Percentiles rank a stretch among this genome's conserved stretches.
These are phyloP conservation scores for Sceloporus undulatus DNA, from an alignment of 2,113 vertebrate species.

Conservation along the genomic window DNA sequence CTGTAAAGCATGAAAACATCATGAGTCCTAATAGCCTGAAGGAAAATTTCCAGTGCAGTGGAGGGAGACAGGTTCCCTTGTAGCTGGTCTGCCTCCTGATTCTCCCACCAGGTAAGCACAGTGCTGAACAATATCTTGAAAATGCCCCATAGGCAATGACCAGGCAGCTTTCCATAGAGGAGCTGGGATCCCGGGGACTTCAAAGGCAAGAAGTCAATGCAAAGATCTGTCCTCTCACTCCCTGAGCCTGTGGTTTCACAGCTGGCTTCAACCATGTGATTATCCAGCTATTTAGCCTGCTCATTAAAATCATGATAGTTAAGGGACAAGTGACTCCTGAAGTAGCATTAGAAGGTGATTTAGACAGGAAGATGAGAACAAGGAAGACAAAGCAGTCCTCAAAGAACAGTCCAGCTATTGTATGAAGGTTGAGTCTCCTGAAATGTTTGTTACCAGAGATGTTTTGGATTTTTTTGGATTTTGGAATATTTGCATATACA, in stretches of 20 bases:
- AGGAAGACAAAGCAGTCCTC: not conserved
- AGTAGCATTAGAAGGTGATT: slow-evolving; percentile 8
- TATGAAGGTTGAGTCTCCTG: not conserved
- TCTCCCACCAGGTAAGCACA: slow-evolving; percentile 42
- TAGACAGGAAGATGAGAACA: not conserved
- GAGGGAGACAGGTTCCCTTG: slow-evolving; percentile 44
- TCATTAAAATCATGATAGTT: slow-evolving; percentile 18
- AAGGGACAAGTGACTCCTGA: slow-evolving; percentile 6
- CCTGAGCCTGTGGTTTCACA: not conserved
- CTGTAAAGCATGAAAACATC: slow-evolving; percentile 74
- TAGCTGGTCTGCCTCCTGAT: slow-evolving; percentile 45
- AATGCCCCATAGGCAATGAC: slow-evolving; percentile 37
- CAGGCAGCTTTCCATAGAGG: slow-evolving; percentile 30
- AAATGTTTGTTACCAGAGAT: not conserved
- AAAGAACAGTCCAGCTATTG: not conserved
- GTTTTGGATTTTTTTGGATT: no score
- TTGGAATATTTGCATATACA: no score
- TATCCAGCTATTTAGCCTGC: slow-evolving; percentile 54
- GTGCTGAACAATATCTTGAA: slow-evolving; percentile 28
- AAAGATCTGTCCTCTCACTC: slow-evolving; percentile 22
- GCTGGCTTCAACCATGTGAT: slow-evolving; percentile 27
- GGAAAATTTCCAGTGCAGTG: slow-evolving; percentile 63
- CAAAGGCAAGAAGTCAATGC: slow-evolving; percentile 55
- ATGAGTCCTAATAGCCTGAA: slow-evolving; percentile 69
- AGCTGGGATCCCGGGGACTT: slow-evolving; percentile 41